Evolutionary conservation across 2,888 invertebrate species (phyloP).

Genomic region (Apoderus coryli): DNA sequence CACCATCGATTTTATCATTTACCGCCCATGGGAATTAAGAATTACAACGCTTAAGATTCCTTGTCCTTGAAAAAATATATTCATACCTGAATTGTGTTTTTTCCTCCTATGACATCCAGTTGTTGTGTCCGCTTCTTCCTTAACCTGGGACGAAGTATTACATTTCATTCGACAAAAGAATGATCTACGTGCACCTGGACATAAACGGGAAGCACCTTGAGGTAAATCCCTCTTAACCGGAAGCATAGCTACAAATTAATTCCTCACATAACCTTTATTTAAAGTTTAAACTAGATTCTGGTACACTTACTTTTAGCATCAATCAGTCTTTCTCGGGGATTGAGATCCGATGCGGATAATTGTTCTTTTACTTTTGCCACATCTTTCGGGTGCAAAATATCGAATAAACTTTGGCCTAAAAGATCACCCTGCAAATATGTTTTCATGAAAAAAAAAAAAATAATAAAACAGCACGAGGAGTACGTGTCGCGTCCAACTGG

Average conservation of each 20-base stretch:
- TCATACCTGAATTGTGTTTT: slow-evolving; percentile 39
- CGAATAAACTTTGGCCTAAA: slow-evolving; percentile 85
- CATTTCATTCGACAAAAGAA: slow-evolving; percentile 92
- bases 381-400: slow-evolving; percentile 88
- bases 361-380: slow-evolving; percentile 92
- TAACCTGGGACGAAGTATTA: slow-evolving; percentile 46
- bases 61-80: neutral
- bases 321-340: slow-evolving; percentile 75
- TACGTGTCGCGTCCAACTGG: too few species aligned
- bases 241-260: slow-evolving; percentile 57
- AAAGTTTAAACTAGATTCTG: neutral
- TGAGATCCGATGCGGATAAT: slow-evolving; percentile 76
- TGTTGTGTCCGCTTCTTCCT: slow-evolving; percentile 56
- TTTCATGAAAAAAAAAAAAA: too few species aligned
- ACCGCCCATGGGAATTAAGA: neutral
- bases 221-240: slow-evolving; percentile 78
- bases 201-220: slow-evolving; percentile 56
- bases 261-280: slow-evolving; percentile 2
- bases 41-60: neutral
- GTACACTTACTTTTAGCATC: slow-evolving; percentile 73
- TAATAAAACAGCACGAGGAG: too few species aligned
- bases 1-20: too few species aligned
- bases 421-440: slow-evolving; percentile 64
- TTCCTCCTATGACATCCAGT: slow-evolving; percentile 51
- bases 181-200: slow-evolving; percentile 79